Conservation (phyloP, 2,113 vertebrate species). For the Meles meles region DNA sequence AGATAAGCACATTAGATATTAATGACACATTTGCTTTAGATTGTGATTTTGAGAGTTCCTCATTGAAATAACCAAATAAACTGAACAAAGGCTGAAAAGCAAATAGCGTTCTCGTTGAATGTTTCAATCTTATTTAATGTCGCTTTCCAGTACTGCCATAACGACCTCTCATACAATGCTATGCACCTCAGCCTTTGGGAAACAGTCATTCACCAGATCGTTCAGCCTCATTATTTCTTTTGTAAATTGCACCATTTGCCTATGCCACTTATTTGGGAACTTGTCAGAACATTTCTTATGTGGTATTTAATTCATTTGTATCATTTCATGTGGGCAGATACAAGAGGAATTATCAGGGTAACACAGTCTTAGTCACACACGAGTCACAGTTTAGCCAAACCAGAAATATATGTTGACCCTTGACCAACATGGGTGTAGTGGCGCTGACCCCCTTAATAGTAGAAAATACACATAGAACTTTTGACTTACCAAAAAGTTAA, state of each 20-base stretch:
- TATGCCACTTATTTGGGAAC: background rate
- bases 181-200: background rate
- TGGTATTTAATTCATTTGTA: background rate
- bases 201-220: background rate
- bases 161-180: background rate
- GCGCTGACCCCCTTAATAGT: background rate
- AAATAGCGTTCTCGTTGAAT: background rate
- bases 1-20: background rate
- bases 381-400: background rate
- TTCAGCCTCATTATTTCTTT: background rate
- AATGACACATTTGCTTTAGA: background rate
- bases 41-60: background rate
- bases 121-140: slow-evolving; percentile 18
- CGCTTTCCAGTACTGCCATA: background rate
- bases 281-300: background rate
- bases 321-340: background rate
- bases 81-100: background rate
- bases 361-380: background rate
- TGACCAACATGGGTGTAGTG: background rate
- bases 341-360: background rate
- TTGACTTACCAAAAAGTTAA: background rate
- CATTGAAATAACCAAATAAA: background rate
- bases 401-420: background rate
- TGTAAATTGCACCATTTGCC: background rate
- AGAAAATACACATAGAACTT: background rate